Conservation (phyloP, 2,888 invertebrate species). For the Platypus cylindrus region DNA sequence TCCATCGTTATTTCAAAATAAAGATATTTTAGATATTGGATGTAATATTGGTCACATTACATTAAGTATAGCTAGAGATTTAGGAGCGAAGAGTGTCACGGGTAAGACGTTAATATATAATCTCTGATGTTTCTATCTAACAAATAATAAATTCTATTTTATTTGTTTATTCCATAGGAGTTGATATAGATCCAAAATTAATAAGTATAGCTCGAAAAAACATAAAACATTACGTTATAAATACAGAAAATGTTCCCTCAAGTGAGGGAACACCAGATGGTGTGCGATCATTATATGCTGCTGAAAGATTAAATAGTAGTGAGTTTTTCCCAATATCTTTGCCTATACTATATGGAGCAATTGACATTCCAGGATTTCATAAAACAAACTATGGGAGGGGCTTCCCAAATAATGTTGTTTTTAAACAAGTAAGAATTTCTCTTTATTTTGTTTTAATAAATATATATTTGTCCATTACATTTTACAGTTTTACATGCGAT, state of each 20-base stretch:
- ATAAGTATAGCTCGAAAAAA: slow-evolving; percentile 65
- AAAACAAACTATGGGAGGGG: slow-evolving; percentile 36
- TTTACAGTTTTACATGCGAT: slow-evolving; percentile 5
- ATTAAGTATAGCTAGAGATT: slow-evolving; percentile 74
- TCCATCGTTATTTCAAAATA: slow-evolving; percentile 71
- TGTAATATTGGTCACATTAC: slow-evolving; percentile 97
- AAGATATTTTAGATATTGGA: slow-evolving; percentile 91
- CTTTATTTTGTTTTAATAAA: slow-evolving; percentile 8
- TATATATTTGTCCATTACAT: no score
- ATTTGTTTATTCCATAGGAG: slow-evolving; percentile 46
- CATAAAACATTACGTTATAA: slow-evolving; percentile 52
- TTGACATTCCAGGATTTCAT: slow-evolving; percentile 47
- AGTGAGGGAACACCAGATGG: slow-evolving; percentile 10
- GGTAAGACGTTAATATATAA: slow-evolving; percentile 4
- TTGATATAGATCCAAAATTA: slow-evolving; percentile 87
- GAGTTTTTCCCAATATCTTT: slow-evolving; percentile 76
- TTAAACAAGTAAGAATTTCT: slow-evolving; percentile 58
- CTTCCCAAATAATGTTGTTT: slow-evolving; percentile 85
- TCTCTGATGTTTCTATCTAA: not conserved
- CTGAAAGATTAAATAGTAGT: slow-evolving; percentile 29
- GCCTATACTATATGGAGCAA: slow-evolving; percentile 74
- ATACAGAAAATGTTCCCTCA: slow-evolving; percentile 26
- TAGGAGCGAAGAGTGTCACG: slow-evolving; percentile 70
- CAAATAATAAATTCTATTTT: not conserved
- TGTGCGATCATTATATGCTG: slow-evolving; percentile 4